Base-by-base conservation (phyloP, 2,797 vertebrate species). In the Streptopelia turtur region DNA sequence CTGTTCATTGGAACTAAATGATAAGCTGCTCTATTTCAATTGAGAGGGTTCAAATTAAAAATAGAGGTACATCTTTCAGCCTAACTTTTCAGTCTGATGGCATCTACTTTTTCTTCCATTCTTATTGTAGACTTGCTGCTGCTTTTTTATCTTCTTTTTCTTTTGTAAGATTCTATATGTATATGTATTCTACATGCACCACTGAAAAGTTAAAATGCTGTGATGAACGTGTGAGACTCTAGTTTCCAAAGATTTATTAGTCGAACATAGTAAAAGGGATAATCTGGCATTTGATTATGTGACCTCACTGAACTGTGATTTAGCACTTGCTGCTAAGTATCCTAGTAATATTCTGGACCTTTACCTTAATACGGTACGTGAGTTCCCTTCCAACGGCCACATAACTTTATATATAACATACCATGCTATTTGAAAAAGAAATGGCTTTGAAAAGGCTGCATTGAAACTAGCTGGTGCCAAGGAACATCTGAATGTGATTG, bases 221-320 rank as follows among this genome's bases (percentile, higher is more conserved):
- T 43, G 63, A 70, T 93, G 95, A 94, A 75, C 69, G 81, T 95
- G 79, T 97, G 97, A 98, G 97, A 95, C 96, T 95, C 65, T 77
- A 91, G 93, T 96, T 97, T 82, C 83, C 63, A 94, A 93, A 81
- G 97, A 97, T 92, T 95, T 97, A 98, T 98, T 98, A 98, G 41
- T 83, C 43, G 23, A 95, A 89, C 16, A 75, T 96, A 98, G 97
- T 98, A 89, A 94, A 98, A 97, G 64, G 86, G 91, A 82, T 94
- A 89, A 88, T 93, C 70, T 47, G 41, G 84, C 96, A 96, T 96
- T 95, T 94, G 85, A 81, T 94, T 95, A 81, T 72, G 87, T 97
- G 93, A 95, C 93, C 92, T 95, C 90, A 92, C 70, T 93, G 91
- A 93, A 95, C 95, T 82, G 97, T 94, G 90, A 98, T 98, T 98